Evolutionary conservation across 2,888 invertebrate genomes (phyloP), one percentile per base, ranked within the genome.

Genomic region (Fissipunctia ypsillon): DNA sequence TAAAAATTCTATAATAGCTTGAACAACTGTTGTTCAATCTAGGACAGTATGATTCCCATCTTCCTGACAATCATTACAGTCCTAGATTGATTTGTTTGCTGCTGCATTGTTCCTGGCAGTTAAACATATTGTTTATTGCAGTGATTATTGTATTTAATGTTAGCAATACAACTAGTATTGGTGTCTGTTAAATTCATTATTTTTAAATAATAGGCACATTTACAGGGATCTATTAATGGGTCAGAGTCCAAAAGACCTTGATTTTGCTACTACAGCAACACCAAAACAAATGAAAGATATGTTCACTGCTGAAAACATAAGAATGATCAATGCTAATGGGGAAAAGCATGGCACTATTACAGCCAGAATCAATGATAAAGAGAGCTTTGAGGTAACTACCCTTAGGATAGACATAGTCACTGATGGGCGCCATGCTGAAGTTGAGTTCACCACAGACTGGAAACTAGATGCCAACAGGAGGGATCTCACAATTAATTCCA

Each of bases 231-330:
- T 99, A 45, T 91, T 99, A n/a, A 97, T 98, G 97, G 97, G 97
- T 7, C 97, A 97, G 67, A 94, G 95, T 84, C 99, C 99, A 1
- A 98, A 98, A 90, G 99, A 99, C 94, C 95, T 99, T 66, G 99
- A 99, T 95, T 99, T 99, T 96, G 99, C 99, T 0, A 99, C 99
- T 10, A 98, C 98, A 25, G 99, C 99, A 14, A 99, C 99, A 0
- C 99, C 99, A 0, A 97, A 97, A 25, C 97, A 99, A 96, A 99
- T 99, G 99, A 99, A 99, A 91, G 97, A 97, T 52, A 98, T 99
- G 98, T 99, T 99, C 90, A 97, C 95, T 10, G 95, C 96, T 64
- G 99, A 99, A 95, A 96, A 97, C 68, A 97, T 99, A 41, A 97
- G 99, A 81, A 98, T 99, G 98, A 98, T 99, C 35, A 99, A 99